Conservation (phyloP, 2,888 invertebrate species). For the Globia sparganii region DNA sequence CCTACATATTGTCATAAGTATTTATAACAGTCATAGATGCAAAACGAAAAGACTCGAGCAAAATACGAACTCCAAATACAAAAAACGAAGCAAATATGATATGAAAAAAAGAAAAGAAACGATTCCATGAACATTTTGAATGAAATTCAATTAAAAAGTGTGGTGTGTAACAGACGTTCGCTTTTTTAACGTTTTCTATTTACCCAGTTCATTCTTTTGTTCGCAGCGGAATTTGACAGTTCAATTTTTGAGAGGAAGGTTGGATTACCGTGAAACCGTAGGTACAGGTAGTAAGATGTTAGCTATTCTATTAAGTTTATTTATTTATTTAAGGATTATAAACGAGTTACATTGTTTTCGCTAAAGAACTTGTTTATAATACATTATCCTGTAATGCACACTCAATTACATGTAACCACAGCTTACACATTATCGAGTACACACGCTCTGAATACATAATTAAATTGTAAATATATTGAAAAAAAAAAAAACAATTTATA, state of each 20-base stretch:
- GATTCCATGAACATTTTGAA: slow-evolving; percentile 65
- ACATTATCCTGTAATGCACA: too few species aligned
- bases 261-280: slow-evolving; percentile 57
- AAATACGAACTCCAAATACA: slow-evolving; percentile 29
- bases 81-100: slow-evolving; percentile 41
- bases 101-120: slow-evolving; percentile 47
- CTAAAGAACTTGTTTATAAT: too few species aligned
- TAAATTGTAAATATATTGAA: too few species aligned
- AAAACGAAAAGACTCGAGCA: slow-evolving; percentile 17
- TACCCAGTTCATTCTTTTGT: slow-evolving; percentile 67
- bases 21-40: background rate
- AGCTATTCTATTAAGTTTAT: too few species aligned
- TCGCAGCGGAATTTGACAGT: slow-evolving; percentile 71
- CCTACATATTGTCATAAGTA: background rate
- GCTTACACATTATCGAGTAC: too few species aligned
- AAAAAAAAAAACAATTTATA: too few species aligned
- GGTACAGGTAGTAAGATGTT: slow-evolving; percentile 31
- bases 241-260: slow-evolving; percentile 68
- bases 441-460: too few species aligned
- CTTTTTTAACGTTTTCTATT: slow-evolving; percentile 70
- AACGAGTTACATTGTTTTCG: too few species aligned
- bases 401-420: too few species aligned
- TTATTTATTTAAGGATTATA: too few species aligned
- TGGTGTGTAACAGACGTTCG: slow-evolving; percentile 71
- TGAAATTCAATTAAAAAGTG: slow-evolving; percentile 71